Conservation (phyloP, 2,888 invertebrate species). For the Celastrina argiolus region DNA sequence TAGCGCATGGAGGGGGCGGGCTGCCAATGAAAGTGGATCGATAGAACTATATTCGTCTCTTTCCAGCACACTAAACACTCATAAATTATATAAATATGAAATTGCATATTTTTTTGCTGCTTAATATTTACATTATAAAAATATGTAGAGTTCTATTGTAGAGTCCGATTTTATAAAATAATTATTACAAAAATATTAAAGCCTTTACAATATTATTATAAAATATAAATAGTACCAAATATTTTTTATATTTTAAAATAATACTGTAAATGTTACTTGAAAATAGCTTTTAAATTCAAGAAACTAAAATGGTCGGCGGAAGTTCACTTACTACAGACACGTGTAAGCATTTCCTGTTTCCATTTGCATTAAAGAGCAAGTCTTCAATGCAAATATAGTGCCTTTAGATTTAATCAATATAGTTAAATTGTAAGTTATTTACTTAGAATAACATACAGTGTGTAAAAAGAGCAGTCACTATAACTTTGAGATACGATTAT, state of each 20-base stretch:
- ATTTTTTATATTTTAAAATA: too few species aligned
- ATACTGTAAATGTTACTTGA: background rate
- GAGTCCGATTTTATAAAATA: background rate
- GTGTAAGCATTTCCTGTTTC: background rate
- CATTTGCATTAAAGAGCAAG: too few species aligned
- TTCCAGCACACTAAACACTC: conserved; percentile 41
- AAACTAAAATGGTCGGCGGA: background rate
- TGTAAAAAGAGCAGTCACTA: too few species aligned
- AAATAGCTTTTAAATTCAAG: background rate
- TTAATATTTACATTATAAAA: too few species aligned
- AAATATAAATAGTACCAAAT: background rate
- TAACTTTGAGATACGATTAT: too few species aligned
- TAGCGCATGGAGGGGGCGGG: conserved; percentile 62
- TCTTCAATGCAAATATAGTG: background rate
- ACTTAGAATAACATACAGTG: too few species aligned
- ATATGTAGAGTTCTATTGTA: background rate
- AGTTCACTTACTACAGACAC: background rate
- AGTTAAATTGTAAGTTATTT: too few species aligned
- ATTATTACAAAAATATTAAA: background rate
- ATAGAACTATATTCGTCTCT: conserved; percentile 59
- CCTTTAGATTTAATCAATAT: background rate
- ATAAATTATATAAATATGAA: conserved; percentile 1
- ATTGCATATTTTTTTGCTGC: too few species aligned
- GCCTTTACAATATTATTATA: background rate
- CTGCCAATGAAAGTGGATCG: conserved; percentile 52